These are phyloP conservation scores for Plusia festucae DNA, from an alignment of 2,888 invertebrate genomes.

Conservation along the genomic window DNA sequence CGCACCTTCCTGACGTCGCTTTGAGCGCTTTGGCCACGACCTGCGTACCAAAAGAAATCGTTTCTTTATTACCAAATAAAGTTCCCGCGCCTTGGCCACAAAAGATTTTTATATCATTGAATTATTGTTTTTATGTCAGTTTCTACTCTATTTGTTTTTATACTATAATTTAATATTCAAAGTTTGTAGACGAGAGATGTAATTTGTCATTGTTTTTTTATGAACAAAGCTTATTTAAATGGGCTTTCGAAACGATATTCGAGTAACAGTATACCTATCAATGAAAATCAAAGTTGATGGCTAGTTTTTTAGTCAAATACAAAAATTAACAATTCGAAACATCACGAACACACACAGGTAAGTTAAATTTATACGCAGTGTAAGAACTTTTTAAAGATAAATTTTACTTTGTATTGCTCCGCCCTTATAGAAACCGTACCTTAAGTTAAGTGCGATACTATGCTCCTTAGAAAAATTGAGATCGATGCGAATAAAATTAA, in stretches of 20 bases:
- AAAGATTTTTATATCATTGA: not conserved
- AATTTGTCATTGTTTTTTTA: not conserved
- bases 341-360: not conserved
- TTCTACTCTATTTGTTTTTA: not conserved
- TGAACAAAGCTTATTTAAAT: too few relatives aligned
- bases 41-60: constrained; percentile 26
- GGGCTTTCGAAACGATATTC: too few relatives aligned
- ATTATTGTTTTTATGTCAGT: not conserved
- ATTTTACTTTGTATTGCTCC: constrained; percentile 11
- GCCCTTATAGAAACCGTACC: constrained; percentile 18
- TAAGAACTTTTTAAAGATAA: not conserved
- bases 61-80: constrained; percentile 15
- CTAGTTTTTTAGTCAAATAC: too few relatives aligned
- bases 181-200: not conserved
- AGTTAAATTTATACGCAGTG: constrained; percentile 1
- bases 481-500: constrained; percentile 60
- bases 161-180: not conserved
- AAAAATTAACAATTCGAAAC: not conserved
- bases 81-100: not conserved
- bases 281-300: too few relatives aligned
- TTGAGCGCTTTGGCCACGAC: constrained; percentile 38
- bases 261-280: too few relatives aligned
- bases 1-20: constrained; percentile 67
- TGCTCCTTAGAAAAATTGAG: constrained; percentile 54
- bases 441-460: constrained; percentile 52